Evolutionary conservation across 2,797 vertebrate genomes (phyloP).

Genomic region (Danio kyathit): DNA sequence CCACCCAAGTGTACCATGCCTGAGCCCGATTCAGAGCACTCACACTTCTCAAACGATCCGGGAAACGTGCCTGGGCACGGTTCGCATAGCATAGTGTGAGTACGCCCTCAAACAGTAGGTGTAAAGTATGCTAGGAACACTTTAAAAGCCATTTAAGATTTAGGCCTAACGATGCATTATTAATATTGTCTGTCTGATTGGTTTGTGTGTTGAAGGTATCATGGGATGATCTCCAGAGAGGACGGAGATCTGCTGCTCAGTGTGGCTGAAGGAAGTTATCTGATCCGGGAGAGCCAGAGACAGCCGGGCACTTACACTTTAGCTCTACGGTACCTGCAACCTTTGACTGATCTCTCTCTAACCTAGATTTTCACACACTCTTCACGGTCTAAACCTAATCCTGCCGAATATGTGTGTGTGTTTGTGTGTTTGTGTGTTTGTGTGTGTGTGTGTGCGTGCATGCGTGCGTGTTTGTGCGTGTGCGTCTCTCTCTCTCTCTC

Average conservation of each 20-base stretch:
- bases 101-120: no score
- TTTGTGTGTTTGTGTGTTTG: no score
- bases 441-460: not conserved
- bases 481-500: not conserved
- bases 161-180: not conserved
- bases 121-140: no score
- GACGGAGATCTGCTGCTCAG: conserved; percentile 93
- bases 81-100: no score
- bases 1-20: no score
- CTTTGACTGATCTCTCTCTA: not conserved
- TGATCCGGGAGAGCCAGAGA: conserved; percentile 98
- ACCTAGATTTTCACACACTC: not conserved
- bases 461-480: not conserved
- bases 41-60: no score
- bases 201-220: conserved; percentile 82
- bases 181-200: not conserved
- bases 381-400: not conserved
- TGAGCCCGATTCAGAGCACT: no score
- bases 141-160: not conserved
- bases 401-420: not conserved
- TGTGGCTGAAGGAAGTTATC: conserved; percentile 96
- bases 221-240: conserved; percentile 98
- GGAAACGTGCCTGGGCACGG: no score
- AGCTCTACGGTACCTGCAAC: conserved; percentile 86
- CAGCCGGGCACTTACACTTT: conserved; percentile 97